Evolutionary conservation across 1,140 invertebrate genomes (phyloP), one percentile per base, ranked within the genome.

Genomic region (Dryas iulia): DNA sequence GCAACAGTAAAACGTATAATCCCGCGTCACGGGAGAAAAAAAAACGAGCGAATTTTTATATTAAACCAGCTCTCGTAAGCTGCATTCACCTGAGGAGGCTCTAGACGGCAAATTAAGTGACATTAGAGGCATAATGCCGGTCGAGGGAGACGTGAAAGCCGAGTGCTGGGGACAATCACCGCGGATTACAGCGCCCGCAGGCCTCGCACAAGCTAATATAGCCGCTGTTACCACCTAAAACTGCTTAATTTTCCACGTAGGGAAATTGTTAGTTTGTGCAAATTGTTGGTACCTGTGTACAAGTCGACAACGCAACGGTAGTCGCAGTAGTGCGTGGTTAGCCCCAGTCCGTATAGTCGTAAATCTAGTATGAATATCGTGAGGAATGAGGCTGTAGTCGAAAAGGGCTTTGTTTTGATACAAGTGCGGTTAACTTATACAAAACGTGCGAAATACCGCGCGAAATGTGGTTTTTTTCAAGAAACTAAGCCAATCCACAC

Each of bases 41-140:
- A 85, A 87, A 87, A 84, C 78, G 80, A 84, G 81, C 78, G 75
- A 84, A 83, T 86, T 87, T 88, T 90, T 85, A 88, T 88, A 88
- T 90, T 85, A 90, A 88, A 88, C 84, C 83, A 75, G 85, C 84
- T 85, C 84, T 87, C 79, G 83, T 83, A 80, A 80, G 83, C 85
- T 86, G 87, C 82, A 88, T 89, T 90, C 83, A 89, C 84, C 80
- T 89, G 84, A 88, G 85, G 87, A 84, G 83, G 83, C 84, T 84
- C 87, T 89, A 88, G 86, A 88, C 84, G 85, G 88, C 81, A 87
- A 90, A 90, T 90, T 90, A 88, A 90, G 87, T 90, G 88, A 90
- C 88, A 90, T 89, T 90, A 90, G 84, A 85, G 86, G 82, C 79
- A 89, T 90, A 89, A 90, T 90, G 86, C 83, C 81, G 79, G 79